These are phyloP conservation scores for Chironomus riparius DNA, from an alignment of 2,888 invertebrate genomes.

Conservation along the genomic window DNA sequence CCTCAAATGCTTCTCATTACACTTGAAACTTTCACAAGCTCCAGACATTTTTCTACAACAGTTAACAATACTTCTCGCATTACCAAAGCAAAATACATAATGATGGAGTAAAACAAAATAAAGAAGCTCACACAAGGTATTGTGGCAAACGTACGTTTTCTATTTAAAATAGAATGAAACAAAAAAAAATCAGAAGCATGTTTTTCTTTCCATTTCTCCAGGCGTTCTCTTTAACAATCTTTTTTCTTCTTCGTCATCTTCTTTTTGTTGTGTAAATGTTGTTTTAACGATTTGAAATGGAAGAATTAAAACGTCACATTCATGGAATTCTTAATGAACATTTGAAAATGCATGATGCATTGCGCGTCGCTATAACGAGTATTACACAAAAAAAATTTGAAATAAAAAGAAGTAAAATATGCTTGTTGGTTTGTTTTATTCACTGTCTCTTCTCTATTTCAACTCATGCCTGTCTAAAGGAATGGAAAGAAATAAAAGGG, in stretches of 20 bases:
- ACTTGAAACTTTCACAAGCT: no score
- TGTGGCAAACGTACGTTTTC: not conserved
- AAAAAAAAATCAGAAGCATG: not conserved
- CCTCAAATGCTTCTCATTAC: no score
- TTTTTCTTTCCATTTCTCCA: not conserved
- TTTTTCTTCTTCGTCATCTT: not conserved
- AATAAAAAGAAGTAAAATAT: not conserved
- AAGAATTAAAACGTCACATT: conserved; percentile 24
- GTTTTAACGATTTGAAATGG: conserved; percentile 16
- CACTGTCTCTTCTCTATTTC: not conserved
- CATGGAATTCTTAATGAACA: conserved; percentile 16
- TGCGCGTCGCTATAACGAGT: not conserved
- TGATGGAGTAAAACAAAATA: not conserved
- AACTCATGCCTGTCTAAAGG: not conserved
- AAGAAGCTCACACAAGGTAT: not conserved
- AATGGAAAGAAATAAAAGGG: not conserved
- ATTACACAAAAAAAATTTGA: not conserved
- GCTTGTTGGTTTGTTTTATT: not conserved
- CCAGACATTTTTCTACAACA: no score
- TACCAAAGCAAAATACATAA: not conserved
- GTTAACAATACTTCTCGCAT: no score
- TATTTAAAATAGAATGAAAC: not conserved
- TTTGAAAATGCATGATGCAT: conserved; percentile 26
- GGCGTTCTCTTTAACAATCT: not conserved
- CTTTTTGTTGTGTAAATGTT: conserved; percentile 13